phyloP scores from a whole-genome alignment of 2,797 vertebrate species.

The Coilia nasus region DNA sequence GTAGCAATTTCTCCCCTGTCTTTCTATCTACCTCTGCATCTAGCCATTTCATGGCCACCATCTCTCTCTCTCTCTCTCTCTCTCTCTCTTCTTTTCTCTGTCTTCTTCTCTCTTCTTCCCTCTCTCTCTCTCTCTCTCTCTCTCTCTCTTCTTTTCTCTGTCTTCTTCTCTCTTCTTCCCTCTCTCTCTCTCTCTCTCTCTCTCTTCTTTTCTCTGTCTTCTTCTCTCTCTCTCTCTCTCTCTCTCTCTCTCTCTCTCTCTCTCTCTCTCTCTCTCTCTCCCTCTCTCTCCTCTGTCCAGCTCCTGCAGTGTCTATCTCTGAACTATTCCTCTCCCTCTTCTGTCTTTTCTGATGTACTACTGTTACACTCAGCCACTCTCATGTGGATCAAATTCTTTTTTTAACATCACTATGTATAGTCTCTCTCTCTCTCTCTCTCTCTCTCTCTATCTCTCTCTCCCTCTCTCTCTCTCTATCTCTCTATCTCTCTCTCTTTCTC shows the following conservation, averaged over 20 bases:
- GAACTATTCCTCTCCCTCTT: background rate
- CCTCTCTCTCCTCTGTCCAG: background rate
- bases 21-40: background rate
- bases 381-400: background rate
- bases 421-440: background rate
- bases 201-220: background rate
- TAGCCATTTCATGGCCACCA: slow-evolving; percentile 5
- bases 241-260: background rate
- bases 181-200: slow-evolving; percentile 1
- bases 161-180: background rate
- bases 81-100: background rate
- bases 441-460: too few relatives aligned
- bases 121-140: slow-evolving; percentile 15
- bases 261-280: slow-evolving; percentile 4
- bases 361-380: slow-evolving; percentile 19
- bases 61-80: background rate
- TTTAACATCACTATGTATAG: too few relatives aligned
- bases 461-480: background rate
- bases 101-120: background rate
- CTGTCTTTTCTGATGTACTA: background rate
- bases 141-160: background rate
- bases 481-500: background rate
- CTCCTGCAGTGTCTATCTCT: background rate
- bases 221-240: slow-evolving; percentile 22
- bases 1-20: slow-evolving; percentile 8